Conservation (phyloP, 1,140 invertebrate genomes). For the Helicoverpa armigera region DNA sequence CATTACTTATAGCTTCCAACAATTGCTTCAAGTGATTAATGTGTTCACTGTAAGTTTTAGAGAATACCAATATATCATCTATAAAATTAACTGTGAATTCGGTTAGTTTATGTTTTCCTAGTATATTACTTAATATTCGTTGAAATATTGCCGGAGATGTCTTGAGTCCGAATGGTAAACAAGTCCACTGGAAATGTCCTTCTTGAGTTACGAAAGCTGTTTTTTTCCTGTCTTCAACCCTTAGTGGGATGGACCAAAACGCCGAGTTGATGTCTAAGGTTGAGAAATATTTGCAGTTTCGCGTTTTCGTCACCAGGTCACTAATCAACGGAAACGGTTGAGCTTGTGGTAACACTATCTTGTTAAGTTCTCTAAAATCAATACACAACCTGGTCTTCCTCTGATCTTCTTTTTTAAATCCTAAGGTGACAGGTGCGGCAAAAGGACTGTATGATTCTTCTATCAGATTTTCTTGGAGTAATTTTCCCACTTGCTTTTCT, state of each 20-base stretch:
- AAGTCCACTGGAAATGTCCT: no score
- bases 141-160: not conserved
- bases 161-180: not conserved
- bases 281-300: constrained; percentile 1
- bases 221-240: no score
- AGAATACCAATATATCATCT: not conserved
- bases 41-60: constrained; percentile 13
- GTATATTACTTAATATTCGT: not conserved
- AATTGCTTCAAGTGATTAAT: not conserved
- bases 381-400: not conserved
- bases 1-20: constrained; percentile 28
- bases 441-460: constrained; percentile 35
- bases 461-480: not conserved
- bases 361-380: no score
- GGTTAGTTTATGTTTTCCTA: no score
- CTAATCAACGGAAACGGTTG: no score
- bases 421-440: not conserved
- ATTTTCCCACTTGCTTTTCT: no score
- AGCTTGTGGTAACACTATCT: no score
- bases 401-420: constrained; percentile 17
- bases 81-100: no score
- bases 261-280: constrained; percentile 22
- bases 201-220: no score
- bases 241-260: constrained; percentile 34
- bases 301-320: no score